These are phyloP conservation scores for Dolichopus griseipennis DNA, from an alignment of 2,888 invertebrate genomes.

Conservation along the genomic window DNA sequence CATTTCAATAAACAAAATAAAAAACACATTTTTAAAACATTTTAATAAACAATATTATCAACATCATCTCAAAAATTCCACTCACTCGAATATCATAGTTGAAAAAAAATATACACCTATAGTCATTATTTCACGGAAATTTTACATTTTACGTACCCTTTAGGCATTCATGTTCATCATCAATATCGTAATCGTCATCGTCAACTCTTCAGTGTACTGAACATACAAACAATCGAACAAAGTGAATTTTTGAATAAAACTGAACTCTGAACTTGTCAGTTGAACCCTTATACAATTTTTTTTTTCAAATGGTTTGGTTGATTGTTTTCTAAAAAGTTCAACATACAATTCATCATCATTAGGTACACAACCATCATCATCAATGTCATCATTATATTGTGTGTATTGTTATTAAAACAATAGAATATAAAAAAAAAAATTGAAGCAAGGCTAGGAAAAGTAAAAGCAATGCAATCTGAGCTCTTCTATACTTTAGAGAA, in stretches of 20 bases:
- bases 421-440: no score
- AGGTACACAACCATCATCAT: no score
- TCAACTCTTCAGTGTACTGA: no score
- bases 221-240: not conserved
- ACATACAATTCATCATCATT: no score
- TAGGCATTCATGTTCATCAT: not conserved
- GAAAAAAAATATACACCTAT: not conserved
- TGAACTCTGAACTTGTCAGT: constrained; percentile 3
- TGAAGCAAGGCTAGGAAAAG: no score
- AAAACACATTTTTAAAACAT: not conserved
- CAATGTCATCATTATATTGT: no score
- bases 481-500: no score
- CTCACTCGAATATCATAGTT: not conserved
- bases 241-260: not conserved
- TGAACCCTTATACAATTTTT: not conserved
- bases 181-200: not conserved
- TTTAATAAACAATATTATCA: not conserved
- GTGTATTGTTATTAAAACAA: no score
- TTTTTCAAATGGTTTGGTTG: no score
- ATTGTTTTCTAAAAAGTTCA: no score
- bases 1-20: not conserved
- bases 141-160: not conserved
- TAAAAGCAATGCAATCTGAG: no score
- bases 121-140: not conserved
- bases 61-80: not conserved